These are phyloP conservation scores for Puntigrus tetrazona DNA, from an alignment of 2,113 vertebrate genomes.

Conservation along the genomic window DNA sequence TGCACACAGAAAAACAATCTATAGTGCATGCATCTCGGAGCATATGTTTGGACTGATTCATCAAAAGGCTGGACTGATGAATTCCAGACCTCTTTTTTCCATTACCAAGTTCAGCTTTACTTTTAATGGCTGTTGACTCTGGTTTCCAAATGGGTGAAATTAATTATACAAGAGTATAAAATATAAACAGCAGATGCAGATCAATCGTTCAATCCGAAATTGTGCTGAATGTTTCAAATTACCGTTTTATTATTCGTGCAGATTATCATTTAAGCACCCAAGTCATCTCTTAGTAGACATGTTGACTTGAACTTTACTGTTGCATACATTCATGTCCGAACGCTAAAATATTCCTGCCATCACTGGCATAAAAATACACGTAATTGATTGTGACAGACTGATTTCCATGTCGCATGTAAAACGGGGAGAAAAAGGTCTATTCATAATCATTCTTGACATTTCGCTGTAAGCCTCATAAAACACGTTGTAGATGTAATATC, in stretches of 20 bases:
- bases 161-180: slow-evolving; percentile 15
- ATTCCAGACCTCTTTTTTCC: slow-evolving; percentile 42
- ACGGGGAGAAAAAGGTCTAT: background rate
- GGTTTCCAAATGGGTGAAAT: slow-evolving; percentile 22
- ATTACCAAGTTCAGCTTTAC: slow-evolving; percentile 36
- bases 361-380: background rate
- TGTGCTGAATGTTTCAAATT: background rate
- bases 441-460: background rate
- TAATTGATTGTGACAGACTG: background rate
- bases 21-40: background rate
- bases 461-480: background rate
- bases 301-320: background rate
- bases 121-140: slow-evolving; percentile 39
- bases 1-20: background rate
- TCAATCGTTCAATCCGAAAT: slow-evolving; percentile 7
- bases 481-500: background rate
- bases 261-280: background rate
- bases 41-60: slow-evolving; percentile 15
- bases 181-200: slow-evolving; percentile 14
- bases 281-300: background rate
- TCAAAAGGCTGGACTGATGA: slow-evolving; percentile 25
- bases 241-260: background rate
- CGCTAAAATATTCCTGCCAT: background rate
- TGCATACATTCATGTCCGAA: background rate
- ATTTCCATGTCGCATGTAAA: background rate